Conservation (phyloP, 2,113 vertebrate genomes). For the Hydropotes inermis region DNA sequence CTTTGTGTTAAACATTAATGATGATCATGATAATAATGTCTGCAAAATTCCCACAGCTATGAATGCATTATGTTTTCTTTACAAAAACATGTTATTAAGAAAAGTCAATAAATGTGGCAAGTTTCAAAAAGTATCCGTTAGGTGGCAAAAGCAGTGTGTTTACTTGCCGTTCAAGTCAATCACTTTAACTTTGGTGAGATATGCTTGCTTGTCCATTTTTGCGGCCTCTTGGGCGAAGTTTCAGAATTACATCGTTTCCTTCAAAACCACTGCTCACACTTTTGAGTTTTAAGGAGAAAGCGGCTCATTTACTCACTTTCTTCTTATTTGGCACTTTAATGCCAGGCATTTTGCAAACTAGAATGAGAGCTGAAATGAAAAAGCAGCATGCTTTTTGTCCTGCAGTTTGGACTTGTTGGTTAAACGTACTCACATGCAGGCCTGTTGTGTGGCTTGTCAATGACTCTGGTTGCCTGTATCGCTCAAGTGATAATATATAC, state of each 20-base stretch:
- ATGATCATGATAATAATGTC: constrained; percentile 26
- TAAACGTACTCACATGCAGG: not conserved
- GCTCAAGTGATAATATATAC: constrained; percentile 47
- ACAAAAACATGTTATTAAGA: constrained; percentile 36
- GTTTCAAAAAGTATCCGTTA: constrained; percentile 42
- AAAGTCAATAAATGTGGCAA: constrained; percentile 26
- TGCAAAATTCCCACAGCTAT: not conserved
- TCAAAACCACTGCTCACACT: constrained; percentile 42
- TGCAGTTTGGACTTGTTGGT: not conserved
- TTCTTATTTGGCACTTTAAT: not conserved
- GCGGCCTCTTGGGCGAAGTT: constrained; percentile 30
- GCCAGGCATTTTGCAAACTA: not conserved
- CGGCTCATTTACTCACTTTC: not conserved
- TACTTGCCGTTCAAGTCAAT: constrained; percentile 59
- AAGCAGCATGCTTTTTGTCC: not conserved
- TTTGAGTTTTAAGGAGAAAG: constrained; percentile 39
- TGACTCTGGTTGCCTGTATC: constrained; percentile 22
- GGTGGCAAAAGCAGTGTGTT: constrained; percentile 45
- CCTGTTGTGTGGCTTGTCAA: not conserved
- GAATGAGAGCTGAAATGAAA: not conserved
- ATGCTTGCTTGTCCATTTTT: constrained; percentile 60
- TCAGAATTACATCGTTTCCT: constrained; percentile 41
- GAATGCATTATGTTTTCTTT: constrained; percentile 23
- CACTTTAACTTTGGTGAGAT: constrained; percentile 64
- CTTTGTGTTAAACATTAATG: constrained; percentile 61